These are phyloP conservation scores for Mormyrops boulengeri DNA, from an alignment of 2,797 vertebrate genomes.

Conservation along the genomic window DNA sequence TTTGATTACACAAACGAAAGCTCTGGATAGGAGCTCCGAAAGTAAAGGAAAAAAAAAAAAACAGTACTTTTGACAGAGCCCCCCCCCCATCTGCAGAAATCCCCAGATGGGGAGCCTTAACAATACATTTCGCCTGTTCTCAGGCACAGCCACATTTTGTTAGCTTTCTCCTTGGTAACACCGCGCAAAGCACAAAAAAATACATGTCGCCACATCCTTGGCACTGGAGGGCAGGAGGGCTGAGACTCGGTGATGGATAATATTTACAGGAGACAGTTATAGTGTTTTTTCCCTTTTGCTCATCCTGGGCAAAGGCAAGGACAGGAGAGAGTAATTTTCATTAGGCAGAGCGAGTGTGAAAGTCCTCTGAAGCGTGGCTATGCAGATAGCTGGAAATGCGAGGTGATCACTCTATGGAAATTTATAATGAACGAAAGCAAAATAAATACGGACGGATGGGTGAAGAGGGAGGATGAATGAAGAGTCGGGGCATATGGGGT, in stretches of 20 bases:
- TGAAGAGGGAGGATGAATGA: conserved; percentile 55
- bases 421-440: conserved; percentile 54
- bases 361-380: conserved; percentile 62
- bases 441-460: conserved; percentile 47
- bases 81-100: background rate
- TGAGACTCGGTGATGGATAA: conserved; percentile 36
- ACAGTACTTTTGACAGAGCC: background rate
- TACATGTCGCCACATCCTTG: background rate
- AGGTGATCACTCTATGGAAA: conserved; percentile 63
- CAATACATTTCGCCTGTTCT: background rate
- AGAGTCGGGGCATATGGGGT: background rate
- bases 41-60: background rate
- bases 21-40: background rate
- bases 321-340: conserved; percentile 70
- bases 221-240: conserved; percentile 21
- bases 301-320: conserved; percentile 72
- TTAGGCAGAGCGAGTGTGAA: conserved; percentile 64
- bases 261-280: conserved; percentile 36
- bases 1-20: background rate
- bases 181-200: background rate
- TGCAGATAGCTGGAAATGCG: conserved; percentile 61
- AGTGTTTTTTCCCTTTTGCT: conserved; percentile 75
- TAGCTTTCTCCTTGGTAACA: background rate
- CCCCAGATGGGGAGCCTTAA: background rate
- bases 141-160: background rate